phyloP scores from a whole-genome alignment of 2,113 vertebrate species.

The Ictalurus punctatus region DNA sequence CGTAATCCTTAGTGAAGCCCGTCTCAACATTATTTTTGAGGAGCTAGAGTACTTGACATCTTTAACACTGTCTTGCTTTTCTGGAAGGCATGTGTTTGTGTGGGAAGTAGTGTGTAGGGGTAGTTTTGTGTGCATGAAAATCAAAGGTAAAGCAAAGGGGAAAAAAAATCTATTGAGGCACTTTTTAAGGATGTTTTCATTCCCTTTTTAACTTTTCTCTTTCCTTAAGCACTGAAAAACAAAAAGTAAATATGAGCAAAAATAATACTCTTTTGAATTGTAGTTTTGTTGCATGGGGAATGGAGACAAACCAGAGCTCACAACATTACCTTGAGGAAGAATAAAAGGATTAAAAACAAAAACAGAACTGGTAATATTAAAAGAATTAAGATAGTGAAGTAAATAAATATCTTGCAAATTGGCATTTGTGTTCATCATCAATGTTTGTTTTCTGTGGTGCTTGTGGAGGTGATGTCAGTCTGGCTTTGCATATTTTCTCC shows the following conservation, averaged over 20 bases:
- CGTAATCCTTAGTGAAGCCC: constrained; percentile 35
- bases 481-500: constrained; percentile 80
- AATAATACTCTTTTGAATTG: constrained; percentile 52
- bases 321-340: neutral
- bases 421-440: constrained; percentile 58
- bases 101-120: constrained; percentile 21
- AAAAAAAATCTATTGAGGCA: constrained; percentile 73
- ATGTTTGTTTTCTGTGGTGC: constrained; percentile 66
- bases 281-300: neutral
- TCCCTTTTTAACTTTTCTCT: constrained; percentile 32
- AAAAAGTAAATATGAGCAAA: constrained; percentile 51
- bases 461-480: constrained; percentile 59
- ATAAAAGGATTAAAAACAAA: constrained; percentile 30
- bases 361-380: constrained; percentile 24
- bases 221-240: constrained; percentile 50
- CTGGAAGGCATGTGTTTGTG: constrained; percentile 7
- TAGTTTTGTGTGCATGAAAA: constrained; percentile 34
- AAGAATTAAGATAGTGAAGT: constrained; percentile 23
- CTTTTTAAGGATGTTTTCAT: constrained; percentile 73
- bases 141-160: constrained; percentile 48
- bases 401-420: constrained; percentile 35
- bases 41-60: constrained; percentile 31
- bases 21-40: constrained; percentile 42
- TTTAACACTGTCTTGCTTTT: constrained; percentile 6
- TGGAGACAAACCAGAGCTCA: neutral